These are phyloP conservation scores for Corydoras sp. DNA, from an alignment of 2,113 vertebrate genomes.

Conservation along the genomic window DNA sequence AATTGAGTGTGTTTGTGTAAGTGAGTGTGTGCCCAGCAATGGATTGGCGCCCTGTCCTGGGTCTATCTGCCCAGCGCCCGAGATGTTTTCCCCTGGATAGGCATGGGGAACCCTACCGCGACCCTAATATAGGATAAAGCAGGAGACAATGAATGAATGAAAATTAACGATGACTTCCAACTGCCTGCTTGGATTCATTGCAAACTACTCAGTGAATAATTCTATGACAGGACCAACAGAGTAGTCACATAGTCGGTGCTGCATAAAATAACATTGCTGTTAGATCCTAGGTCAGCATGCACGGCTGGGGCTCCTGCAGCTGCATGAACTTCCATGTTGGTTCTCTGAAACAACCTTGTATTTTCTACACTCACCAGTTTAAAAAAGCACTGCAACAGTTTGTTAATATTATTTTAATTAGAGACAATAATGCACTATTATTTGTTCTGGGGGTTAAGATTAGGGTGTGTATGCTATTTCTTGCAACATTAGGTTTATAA, in stretches of 20 bases:
- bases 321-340: not conserved
- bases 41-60: too few relatives aligned
- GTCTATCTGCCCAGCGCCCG: too few relatives aligned
- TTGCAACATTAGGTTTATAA: not conserved
- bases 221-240: constrained; percentile 51
- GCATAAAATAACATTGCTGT: constrained; percentile 15
- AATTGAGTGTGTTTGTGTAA: too few relatives aligned
- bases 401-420: not conserved
- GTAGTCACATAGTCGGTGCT: constrained; percentile 31
- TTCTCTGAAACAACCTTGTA: not conserved
- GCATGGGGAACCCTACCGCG: too few relatives aligned
- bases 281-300: not conserved
- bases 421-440: not conserved
- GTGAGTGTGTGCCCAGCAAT: too few relatives aligned
- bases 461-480: too few relatives aligned
- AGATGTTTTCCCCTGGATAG: too few relatives aligned
- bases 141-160: too few relatives aligned
- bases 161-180: constrained; percentile 59
- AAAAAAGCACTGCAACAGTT: not conserved
- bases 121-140: too few relatives aligned
- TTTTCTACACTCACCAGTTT: not conserved
- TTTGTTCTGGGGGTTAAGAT: not conserved
- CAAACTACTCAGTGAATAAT: constrained; percentile 46
- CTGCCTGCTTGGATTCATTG: constrained; percentile 55
- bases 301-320: constrained; percentile 5